A percentile compares a stretch with the other conserved stretches of the same genome.
Evolutionary conservation across 2,797 vertebrate genomes (phyloP).

Genomic region (Novumbra hubbsi): DNA sequence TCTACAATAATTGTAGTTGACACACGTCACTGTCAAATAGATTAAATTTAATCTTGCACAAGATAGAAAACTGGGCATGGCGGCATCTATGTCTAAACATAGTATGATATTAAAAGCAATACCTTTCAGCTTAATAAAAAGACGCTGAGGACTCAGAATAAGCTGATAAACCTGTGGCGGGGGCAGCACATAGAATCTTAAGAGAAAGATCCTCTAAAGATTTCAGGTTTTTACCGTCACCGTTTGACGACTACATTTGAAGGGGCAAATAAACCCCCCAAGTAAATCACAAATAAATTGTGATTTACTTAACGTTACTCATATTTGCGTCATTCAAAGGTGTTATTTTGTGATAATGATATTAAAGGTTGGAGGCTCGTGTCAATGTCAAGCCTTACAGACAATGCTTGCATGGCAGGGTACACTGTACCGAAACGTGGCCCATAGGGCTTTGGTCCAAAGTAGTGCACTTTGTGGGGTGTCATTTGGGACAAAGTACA

Average conservation of each 20-base stretch:
- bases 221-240: constrained; percentile 38
- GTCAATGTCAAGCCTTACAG: no score
- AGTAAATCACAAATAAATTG: neutral
- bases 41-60: no score
- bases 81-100: neutral
- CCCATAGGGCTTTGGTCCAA: neutral
- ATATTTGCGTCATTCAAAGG: neutral
- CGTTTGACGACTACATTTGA: constrained; percentile 4
- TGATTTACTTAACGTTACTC: neutral
- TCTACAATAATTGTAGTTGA: no score
- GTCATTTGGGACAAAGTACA: neutral
- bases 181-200: constrained; percentile 22
- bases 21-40: no score
- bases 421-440: neutral
- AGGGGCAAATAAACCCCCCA: constrained; percentile 11
- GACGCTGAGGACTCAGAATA: constrained; percentile 45
- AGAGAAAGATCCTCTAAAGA: constrained; percentile 30
- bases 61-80: no score
- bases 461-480: neutral
- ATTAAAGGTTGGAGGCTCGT: neutral
- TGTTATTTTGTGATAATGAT: neutral
- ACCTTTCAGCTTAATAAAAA: constrained; percentile 43
- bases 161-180: constrained; percentile 49
- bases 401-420: neutral
- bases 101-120: constrained; percentile 41